Percentiles rank a stretch among this genome's conserved stretches.
phyloP scores from a whole-genome alignment of 2,113 vertebrate species.

The Oncorhynchus nerka region DNA sequence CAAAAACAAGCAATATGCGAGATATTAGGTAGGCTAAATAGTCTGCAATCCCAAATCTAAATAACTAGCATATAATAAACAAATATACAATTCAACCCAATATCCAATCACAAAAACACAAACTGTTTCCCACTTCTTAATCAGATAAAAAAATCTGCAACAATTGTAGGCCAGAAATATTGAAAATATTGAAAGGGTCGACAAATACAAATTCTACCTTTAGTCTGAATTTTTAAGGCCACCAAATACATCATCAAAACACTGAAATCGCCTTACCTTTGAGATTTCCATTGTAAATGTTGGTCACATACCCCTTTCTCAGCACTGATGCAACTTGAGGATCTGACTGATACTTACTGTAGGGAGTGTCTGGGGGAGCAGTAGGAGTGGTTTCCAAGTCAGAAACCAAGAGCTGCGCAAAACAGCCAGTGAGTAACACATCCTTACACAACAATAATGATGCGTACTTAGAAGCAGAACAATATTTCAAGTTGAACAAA shows the following conservation, averaged over 20 bases:
- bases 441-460: neutral
- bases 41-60: no score
- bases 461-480: neutral
- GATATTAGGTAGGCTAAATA: no score
- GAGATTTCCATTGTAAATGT: constrained; percentile 13
- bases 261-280: constrained; percentile 16
- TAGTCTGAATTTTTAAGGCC: neutral
- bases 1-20: no score
- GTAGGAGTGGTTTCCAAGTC: neutral
- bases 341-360: neutral
- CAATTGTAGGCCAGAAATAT: neutral
- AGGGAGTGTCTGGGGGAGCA: neutral
- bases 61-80: no score
- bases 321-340: neutral
- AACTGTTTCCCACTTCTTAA: neutral
- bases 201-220: no score
- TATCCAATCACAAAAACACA: neutral
- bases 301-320: neutral
- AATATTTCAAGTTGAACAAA: no score
- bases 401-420: neutral
- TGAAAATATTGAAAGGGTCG: no score
- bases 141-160: neutral
- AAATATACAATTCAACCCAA: no score
- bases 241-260: neutral
- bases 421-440: no score